A percentile compares a stretch with the other conserved stretches of the same genome.
Conservation (phyloP, 2,113 vertebrate genomes). For the Trogon melanurus region DNA sequence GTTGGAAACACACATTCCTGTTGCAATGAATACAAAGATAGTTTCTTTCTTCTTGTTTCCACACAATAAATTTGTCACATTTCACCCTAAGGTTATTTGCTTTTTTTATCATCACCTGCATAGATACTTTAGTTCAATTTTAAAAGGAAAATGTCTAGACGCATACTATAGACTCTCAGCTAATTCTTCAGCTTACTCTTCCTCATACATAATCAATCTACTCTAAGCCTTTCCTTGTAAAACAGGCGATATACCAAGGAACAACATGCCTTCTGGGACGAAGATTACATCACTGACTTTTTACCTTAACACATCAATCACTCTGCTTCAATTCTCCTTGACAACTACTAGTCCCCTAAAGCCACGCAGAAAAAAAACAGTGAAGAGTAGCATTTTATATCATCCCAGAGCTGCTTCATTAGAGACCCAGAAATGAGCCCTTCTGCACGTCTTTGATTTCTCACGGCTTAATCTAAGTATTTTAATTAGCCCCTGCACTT, state of each 20-base stretch:
- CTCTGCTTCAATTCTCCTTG: constrained; percentile 42
- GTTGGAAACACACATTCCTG: neutral
- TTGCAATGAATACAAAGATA: neutral
- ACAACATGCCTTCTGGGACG: constrained; percentile 63
- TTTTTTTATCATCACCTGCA: constrained; percentile 23
- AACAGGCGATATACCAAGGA: constrained; percentile 8
- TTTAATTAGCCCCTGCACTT: constrained; percentile 42
- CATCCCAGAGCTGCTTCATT: neutral
- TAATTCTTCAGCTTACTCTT: constrained; percentile 35
- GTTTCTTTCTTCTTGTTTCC: neutral
- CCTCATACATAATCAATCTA: constrained; percentile 48
- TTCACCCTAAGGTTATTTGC: constrained; percentile 15
- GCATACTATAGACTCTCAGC: neutral
- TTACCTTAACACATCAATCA: constrained; percentile 75
- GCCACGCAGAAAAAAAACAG: constrained; percentile 19
- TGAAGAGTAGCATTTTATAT: neutral
- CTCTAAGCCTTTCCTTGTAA: constrained; percentile 37
- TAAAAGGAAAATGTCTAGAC: constrained; percentile 4
- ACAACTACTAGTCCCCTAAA: constrained; percentile 44
- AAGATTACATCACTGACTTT: constrained; percentile 71
- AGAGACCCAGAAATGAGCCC: neutral
- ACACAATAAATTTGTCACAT: constrained; percentile 9
- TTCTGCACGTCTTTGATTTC: constrained; percentile 42
- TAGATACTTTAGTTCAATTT: neutral
- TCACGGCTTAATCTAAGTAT: constrained; percentile 7